These are phyloP conservation scores for Chydorus sphaericus DNA, from an alignment of 2,888 invertebrate species.

Conservation along the genomic window DNA sequence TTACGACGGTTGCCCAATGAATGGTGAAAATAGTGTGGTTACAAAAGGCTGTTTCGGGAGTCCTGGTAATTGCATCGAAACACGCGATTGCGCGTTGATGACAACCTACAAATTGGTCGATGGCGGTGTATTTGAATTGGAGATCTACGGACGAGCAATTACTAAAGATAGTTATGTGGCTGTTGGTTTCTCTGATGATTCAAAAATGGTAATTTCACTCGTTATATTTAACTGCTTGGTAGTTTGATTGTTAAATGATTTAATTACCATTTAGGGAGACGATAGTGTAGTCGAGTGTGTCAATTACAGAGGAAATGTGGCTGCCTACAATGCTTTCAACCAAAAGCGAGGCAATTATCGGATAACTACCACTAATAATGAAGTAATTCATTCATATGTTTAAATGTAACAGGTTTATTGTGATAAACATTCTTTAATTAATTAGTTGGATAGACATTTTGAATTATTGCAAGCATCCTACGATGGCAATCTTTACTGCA, in stretches of 20 bases:
- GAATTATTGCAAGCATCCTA: not conserved
- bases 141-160: not conserved
- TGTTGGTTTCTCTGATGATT: not conserved
- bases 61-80: not conserved
- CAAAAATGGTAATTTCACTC: not conserved
- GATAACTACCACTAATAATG: too few relatives aligned
- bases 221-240: not conserved
- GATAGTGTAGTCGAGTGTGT: constrained; percentile 12
- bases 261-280: not conserved
- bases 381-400: not conserved
- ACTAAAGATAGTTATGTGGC: not conserved
- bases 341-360: not conserved
- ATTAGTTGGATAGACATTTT: not conserved
- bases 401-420: not conserved
- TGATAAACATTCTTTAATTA: too few relatives aligned
- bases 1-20: not conserved
- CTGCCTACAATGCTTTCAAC: not conserved
- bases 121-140: not conserved
- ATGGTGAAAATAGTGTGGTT: too few relatives aligned
- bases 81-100: not conserved
- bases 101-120: not conserved
- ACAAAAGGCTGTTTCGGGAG: not conserved
- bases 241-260: not conserved
- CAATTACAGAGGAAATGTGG: not conserved
- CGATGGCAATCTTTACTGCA: constrained; percentile 10